Base-by-base conservation (phyloP, 64 coral and sea anemone species). In the Dendronephthya gigantea region DNA sequence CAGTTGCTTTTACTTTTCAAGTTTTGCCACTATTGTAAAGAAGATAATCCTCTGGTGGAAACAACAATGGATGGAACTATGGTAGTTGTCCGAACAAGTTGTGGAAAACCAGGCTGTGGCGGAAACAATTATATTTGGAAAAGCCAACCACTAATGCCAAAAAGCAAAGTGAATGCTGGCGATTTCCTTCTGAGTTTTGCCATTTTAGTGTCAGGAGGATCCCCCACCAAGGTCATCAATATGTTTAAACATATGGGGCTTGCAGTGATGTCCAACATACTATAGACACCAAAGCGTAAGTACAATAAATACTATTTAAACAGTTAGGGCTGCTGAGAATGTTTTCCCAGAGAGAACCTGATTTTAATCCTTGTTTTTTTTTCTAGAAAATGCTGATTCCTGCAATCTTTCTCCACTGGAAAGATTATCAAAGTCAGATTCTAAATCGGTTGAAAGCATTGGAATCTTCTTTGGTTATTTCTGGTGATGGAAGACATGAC, bases 181-280 rank as follows among this genome's bases (percentile, higher is more conserved):
- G 33, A 74, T 35, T 70, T 70, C 23, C 43, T 84, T 3, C 32
- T 74, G 32, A 74, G 68, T 28, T 74, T 74, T 27, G 22, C 68
- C 32, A 35, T 74, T 74, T 28, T 74, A 74, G 11, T 74, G 32
- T 30, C n/a, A 25, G 68, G 68, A 74, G 83, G 83, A 27, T 84
- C 83, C 23, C 41, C 83, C 11, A 27, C 83, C 7, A 84, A 84
- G 35, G n/a, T 27, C 9, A 33, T 84, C 7, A 6, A 48, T 16
- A 84, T 84, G 50, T 84, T 84, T 51, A 50, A 47, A 1, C 83
- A 84, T 48, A 84, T 52, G 40, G 83, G 83, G 10, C 83, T 84
- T 84, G 83, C 40, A 10, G 33, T 39, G 17, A 51, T 84, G 9
- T 49, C 4, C 29, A 14, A 84, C 83, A 84, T 50, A 50, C 83